These are phyloP conservation scores for Odontothrips loti DNA, from an alignment of 2,888 invertebrate genomes.

Conservation along the genomic window DNA sequence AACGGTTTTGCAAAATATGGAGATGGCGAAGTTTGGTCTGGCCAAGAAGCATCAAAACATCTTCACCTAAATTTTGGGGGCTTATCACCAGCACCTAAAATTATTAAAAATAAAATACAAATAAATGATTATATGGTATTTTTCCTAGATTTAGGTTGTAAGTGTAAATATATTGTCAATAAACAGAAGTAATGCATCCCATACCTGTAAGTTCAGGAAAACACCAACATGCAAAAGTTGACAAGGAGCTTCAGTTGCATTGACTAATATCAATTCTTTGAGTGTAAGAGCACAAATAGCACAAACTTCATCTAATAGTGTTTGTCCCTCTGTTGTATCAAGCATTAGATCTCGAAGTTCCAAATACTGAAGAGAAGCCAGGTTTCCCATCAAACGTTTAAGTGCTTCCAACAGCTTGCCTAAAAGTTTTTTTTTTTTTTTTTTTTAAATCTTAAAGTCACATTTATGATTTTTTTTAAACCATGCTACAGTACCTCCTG, in stretches of 20 bases:
- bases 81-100: slow-evolving; percentile 59
- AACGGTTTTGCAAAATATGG: slow-evolving; percentile 69
- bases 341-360: slow-evolving; percentile 71
- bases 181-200: neutral
- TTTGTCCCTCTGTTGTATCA: slow-evolving; percentile 64
- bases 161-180: neutral
- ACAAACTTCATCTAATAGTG: slow-evolving; percentile 68
- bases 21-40: slow-evolving; percentile 61
- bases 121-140: too few species aligned
- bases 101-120: slow-evolving; percentile 33
- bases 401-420: slow-evolving; percentile 62
- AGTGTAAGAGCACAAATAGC: slow-evolving; percentile 60
- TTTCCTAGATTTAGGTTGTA: neutral
- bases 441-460: too few species aligned
- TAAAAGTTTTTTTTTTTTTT: too few species aligned
- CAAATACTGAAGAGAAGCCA: slow-evolving; percentile 56
- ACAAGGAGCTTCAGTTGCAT: slow-evolving; percentile 65
- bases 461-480: neutral
- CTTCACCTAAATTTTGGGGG: slow-evolving; percentile 71
- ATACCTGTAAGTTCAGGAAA: slow-evolving; percentile 66
- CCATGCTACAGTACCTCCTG: slow-evolving; percentile 54
- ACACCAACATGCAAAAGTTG: slow-evolving; percentile 70
- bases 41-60: slow-evolving; percentile 63
- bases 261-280: slow-evolving; percentile 61
- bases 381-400: slow-evolving; percentile 63